Percentiles rank a stretch among this genome's conserved stretches.
These are phyloP conservation scores for Lithophane semibrunnea DNA, from an alignment of 2,888 invertebrate species.

Conservation along the genomic window DNA sequence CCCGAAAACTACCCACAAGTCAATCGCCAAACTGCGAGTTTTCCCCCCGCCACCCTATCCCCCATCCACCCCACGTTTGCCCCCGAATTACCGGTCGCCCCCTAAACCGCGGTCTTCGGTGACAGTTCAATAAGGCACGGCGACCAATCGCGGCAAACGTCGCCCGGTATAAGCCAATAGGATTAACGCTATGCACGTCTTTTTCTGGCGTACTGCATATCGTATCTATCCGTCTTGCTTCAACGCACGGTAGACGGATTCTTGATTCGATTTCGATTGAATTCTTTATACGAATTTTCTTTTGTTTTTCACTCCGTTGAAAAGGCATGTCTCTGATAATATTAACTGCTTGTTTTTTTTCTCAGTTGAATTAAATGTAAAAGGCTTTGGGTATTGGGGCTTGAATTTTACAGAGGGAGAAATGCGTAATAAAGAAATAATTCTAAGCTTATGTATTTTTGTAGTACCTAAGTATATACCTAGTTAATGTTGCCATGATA, in stretches of 20 bases:
- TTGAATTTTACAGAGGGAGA: conserved; percentile 30
- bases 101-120: conserved; percentile 89
- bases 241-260: conserved; percentile 84
- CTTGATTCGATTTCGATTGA: conserved; percentile 89
- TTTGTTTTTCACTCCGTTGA: conserved; percentile 85
- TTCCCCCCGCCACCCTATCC: conserved; percentile 71
- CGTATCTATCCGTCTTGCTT: conserved; percentile 74
- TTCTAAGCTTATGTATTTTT: conserved; percentile 7
- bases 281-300: conserved; percentile 87
- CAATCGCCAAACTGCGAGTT: conserved; percentile 89
- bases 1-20: conserved; percentile 90
- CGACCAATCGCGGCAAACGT: conserved; percentile 90
- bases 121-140: conserved; percentile 90
- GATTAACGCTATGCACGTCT: conserved; percentile 86
- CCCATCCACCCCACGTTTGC: conserved; percentile 78
- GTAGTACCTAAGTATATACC: background rate
- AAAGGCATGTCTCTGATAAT: conserved; percentile 71
- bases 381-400: conserved; percentile 48
- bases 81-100: conserved; percentile 88
- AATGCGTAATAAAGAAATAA: conserved; percentile 13
- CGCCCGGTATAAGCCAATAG: conserved; percentile 90
- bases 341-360: conserved; percentile 67
- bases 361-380: conserved; percentile 58
- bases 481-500: background rate
- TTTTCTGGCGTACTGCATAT: conserved; percentile 65